These are phyloP conservation scores for Microctonus brassicae DNA, from an alignment of 2,888 invertebrate genomes.

Conservation along the genomic window DNA sequence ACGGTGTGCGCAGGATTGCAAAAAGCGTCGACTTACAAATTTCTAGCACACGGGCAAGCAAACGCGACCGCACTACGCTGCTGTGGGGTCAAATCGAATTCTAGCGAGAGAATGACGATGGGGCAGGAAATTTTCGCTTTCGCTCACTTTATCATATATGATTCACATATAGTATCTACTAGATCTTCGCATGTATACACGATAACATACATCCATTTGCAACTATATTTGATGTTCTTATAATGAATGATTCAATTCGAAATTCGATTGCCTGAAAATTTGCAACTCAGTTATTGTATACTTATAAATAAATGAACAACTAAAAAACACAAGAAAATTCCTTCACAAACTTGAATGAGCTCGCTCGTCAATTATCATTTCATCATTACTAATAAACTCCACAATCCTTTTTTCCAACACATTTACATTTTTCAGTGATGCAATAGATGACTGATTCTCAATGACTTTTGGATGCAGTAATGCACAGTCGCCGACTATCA, in stretches of 20 bases:
- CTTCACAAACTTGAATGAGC: not conserved
- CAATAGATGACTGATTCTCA: not conserved
- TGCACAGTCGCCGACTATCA: conserved; percentile 6
- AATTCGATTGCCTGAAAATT: too few relatives aligned
- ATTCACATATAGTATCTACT: not conserved
- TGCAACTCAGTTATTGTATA: too few relatives aligned
- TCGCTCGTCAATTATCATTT: too few relatives aligned
- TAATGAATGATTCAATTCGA: too few relatives aligned
- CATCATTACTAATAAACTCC: too few relatives aligned
- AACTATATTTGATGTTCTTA: too few relatives aligned
- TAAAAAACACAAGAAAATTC: too few relatives aligned
- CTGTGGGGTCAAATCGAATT: conserved; percentile 45
- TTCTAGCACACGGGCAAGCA: not conserved
- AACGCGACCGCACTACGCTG: conserved; percentile 14
- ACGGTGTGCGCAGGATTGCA: conserved; percentile 42
- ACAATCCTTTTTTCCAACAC: not conserved
- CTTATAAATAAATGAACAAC: not conserved
- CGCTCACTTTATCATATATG: conserved; percentile 4
- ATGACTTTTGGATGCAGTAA: not conserved
- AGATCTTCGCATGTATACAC: not conserved
- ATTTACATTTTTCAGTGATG: not conserved
- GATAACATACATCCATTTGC: not conserved
- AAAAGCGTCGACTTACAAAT: conserved; percentile 36
- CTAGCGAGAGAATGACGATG: conserved; percentile 40
- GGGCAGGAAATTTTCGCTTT: conserved; percentile 27